These are phyloP conservation scores for Spea bombifrons DNA, from an alignment of 2,113 vertebrate species.

Conservation along the genomic window DNA sequence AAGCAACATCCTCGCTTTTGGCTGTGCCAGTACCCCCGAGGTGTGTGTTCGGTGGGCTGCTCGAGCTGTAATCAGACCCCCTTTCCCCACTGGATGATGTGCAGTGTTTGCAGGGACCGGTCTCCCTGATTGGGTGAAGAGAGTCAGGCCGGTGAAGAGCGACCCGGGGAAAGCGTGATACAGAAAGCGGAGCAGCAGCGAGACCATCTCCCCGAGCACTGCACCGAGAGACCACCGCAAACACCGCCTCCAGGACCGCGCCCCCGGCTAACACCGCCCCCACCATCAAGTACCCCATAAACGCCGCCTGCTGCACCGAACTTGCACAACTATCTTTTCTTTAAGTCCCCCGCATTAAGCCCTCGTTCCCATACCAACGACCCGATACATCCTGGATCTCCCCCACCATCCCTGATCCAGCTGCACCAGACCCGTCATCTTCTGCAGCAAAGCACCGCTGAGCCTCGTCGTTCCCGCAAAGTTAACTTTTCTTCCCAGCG, in stretches of 20 bases:
- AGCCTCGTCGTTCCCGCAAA: not conserved
- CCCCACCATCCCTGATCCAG: not conserved
- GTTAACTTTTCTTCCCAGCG: constrained; percentile 7
- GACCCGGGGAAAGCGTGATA: not conserved
- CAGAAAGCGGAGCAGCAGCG: not conserved
- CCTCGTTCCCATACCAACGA: not conserved
- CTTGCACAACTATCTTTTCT: not conserved
- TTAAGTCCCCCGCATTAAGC: not conserved
- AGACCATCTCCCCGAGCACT: not conserved
- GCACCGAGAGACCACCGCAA: not conserved
- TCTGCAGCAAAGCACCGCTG: not conserved
- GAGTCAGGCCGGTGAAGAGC: not conserved
- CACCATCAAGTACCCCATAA: constrained; percentile 11
- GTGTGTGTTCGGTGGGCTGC: not conserved
- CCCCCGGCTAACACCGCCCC: constrained; percentile 7
- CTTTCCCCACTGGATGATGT: not conserved
- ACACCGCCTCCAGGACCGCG: not conserved
- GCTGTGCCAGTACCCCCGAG: no score
- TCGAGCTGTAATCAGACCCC: not conserved
- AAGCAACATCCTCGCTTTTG: no score
- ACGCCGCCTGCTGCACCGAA: constrained; percentile 17
- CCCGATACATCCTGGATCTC: not conserved
- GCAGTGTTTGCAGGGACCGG: not conserved
- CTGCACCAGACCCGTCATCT: not conserved
- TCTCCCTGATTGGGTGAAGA: not conserved